Evolutionary conservation across 2,797 vertebrate genomes (phyloP), one percentile per base, ranked within the genome.

Genomic region (Nothura maculosa): DNA sequence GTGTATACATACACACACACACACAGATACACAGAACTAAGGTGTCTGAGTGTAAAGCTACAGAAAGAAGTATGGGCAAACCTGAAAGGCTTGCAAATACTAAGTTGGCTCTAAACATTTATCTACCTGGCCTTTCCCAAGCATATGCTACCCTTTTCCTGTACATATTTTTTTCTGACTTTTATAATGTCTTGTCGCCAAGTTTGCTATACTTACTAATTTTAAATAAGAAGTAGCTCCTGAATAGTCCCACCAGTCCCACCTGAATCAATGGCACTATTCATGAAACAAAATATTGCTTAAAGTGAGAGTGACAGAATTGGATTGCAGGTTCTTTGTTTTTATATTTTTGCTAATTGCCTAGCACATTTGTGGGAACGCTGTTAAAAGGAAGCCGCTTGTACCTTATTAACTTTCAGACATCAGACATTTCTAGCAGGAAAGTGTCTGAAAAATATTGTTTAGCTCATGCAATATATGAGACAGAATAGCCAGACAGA

Each of bases 381-480:
- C 3, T 38, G 50, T 57, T 85, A 87, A 64, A 87, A 86, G 10
- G 45, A 75, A 68, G 40, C 48, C 42, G 13, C 43, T 9, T 15
- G 52, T 62, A 89, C 79, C 25, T 62, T 43, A 58, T 0, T 80
- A 88, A 67, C 34, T 86, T 60, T 72, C 54, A 82, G 32, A 87
- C 47, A 73, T 69, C 10, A 67, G 81, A 70, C 58, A 75, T 27
- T 57, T 69, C 57, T 36, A 72, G 77, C 48, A 81, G 61, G 15
- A 80, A 34, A 68, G 66, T 48, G 68, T 82, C 72, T 85, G 80
- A 87, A 68, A 86, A 91, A 28, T 57, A 93, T 73, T 72, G 81
- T 74, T 87, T 61, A 89, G 32, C 32, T 81, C 36, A 55, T 64
- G 77, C 34, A 85, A 63, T 38, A 52, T 21, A 54, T 47, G 25